A percentile compares a stretch with the other conserved stretches of the same genome.
phyloP scores from a whole-genome alignment of 1,140 invertebrate species.

The Schlechtendalia chinensis region DNA sequence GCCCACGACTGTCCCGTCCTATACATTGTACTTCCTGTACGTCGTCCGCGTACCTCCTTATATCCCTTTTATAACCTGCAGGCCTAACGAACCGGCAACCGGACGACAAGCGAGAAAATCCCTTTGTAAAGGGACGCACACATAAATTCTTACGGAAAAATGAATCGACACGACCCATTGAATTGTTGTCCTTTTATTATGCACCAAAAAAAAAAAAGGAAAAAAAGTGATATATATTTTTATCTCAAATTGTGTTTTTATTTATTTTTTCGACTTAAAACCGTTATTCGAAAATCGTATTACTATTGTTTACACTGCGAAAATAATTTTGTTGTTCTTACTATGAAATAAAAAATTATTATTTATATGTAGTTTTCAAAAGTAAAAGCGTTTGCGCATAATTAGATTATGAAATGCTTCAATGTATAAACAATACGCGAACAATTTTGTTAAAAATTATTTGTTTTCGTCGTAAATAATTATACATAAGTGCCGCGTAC shows the following conservation, averaged over 20 bases:
- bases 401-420: not conserved
- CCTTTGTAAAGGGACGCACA: not conserved
- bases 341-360: not conserved
- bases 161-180: constrained; percentile 43
- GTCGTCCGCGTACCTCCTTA: not conserved
- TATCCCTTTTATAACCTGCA: constrained; percentile 16
- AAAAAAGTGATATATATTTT: not conserved
- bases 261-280: too few species aligned
- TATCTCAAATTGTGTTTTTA: not conserved
- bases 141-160: not conserved
- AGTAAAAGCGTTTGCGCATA: not conserved
- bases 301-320: not conserved
- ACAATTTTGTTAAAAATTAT: not conserved
- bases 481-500: not conserved
- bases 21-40: not conserved
- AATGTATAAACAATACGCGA: not conserved
- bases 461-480: not conserved
- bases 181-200: constrained; percentile 9
- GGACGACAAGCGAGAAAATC: constrained; percentile 39
- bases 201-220: not conserved
- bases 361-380: not conserved
- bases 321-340: not conserved
- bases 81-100: constrained; percentile 45
- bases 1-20: constrained; percentile 10
- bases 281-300: too few species aligned